Evolutionary conservation across 1,140 invertebrate species (phyloP), one percentile per base, ranked within the genome.

Genomic region (Magallana gigas): DNA sequence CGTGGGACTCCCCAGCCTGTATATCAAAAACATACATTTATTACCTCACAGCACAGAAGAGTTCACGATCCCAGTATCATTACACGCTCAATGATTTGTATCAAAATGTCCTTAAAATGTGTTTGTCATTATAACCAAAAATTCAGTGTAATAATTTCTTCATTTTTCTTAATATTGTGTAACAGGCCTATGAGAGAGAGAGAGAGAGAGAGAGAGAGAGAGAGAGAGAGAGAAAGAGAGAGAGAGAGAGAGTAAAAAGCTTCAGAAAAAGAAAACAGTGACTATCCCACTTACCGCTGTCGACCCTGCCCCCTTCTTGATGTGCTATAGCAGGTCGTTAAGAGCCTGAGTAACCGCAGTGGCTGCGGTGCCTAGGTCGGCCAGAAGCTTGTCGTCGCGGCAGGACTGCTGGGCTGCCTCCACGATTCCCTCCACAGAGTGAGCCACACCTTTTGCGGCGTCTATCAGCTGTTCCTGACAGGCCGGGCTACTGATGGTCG

Each of bases 381-480:
- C 96, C 87, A 97, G 95, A 0, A 98, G 90, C 88, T 96, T 93
- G 64, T 97, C 96, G 93, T 97, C 96, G 76, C 95, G 94, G 87
- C 96, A 96, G 1, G 93, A 92, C 57, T 96, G 95, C 91, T 97
- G 91, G 0, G 98, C 98, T 9, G 98, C 97, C 12, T 96, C 95
- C 1, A 98, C 97, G n/a, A 99, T 96, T 18, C 96, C 96, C 92
- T 99, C 98, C 0, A 99, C 98, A 0, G 98, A 97, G 87, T 96
- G 96, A 0, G 98, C 97, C 4, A 99, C 99, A 93, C 99, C 98
- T 57, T 98, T 96, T 0, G 98, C 97, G 0, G 99, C 98, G 83
- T 97, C 97, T 85, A 98, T 97, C 82, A 99, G 93, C 94, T 99
- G 98, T 89, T 98, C 97, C 92, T 99, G 98, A 93, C 99, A 99